phyloP scores from a whole-genome alignment of 2,113 vertebrate species.

The Sprattus sprattus region DNA sequence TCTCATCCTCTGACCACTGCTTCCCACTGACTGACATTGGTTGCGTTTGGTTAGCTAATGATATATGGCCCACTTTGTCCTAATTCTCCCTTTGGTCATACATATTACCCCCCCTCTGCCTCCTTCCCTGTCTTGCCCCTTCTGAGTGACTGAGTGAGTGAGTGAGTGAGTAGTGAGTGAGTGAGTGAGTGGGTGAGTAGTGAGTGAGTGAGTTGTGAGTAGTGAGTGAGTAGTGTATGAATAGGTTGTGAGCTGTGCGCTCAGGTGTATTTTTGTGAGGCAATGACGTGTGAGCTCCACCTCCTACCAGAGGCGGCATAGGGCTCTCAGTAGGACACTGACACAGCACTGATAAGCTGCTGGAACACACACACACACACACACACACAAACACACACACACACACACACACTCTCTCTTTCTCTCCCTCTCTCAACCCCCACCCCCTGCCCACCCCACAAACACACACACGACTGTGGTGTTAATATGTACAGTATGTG shows the following conservation, averaged over 20 bases:
- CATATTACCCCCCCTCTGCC: too few relatives aligned
- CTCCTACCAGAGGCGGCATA: background rate
- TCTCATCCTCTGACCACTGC: background rate
- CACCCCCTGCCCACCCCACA: background rate
- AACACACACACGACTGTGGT: background rate
- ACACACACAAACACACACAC: background rate
- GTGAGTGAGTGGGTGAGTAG: background rate
- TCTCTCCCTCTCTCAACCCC: background rate
- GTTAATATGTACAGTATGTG: too few relatives aligned
- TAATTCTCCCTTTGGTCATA: background rate
- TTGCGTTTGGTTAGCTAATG: background rate
- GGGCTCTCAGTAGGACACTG: background rate
- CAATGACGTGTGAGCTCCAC: conserved; percentile 15
- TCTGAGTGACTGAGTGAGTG: background rate
- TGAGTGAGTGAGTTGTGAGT: background rate
- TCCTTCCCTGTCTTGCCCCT: background rate
- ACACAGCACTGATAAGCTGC: background rate
- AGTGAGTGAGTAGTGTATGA: background rate
- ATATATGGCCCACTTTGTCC: background rate
- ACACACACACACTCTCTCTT: background rate
- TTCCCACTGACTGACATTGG: background rate
- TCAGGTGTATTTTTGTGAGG: conserved; percentile 23
- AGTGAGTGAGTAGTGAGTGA: background rate
- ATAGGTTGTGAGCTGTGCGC: background rate
- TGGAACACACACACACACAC: background rate